phyloP scores from a whole-genome alignment of 2,797 vertebrate genomes.

The Philypnodon macrostomus region DNA sequence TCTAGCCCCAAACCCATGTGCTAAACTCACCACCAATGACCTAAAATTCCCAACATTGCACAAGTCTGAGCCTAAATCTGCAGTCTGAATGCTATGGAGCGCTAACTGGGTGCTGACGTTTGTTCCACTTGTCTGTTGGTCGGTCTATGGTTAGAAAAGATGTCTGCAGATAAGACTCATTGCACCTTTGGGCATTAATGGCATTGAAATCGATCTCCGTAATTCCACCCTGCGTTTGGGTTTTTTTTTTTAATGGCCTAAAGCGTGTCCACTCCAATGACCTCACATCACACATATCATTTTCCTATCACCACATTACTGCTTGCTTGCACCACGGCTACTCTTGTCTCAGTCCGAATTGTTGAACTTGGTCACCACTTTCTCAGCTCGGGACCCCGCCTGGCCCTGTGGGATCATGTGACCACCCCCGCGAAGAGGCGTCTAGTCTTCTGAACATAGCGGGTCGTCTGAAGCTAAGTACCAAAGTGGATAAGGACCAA shows the following conservation, averaged over 20 bases:
- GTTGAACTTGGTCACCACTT: constrained; percentile 41
- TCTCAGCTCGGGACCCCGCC: constrained; percentile 25
- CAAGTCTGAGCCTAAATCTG: too few species aligned
- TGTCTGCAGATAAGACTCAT: constrained; percentile 11
- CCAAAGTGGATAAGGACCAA: constrained; percentile 23
- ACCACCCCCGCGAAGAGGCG: background rate
- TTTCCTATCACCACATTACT: constrained; percentile 59
- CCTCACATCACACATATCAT: constrained; percentile 66
- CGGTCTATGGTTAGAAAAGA: background rate
- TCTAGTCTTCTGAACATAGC: constrained; percentile 11
- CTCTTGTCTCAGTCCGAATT: constrained; percentile 28
- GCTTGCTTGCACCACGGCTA: constrained; percentile 22
- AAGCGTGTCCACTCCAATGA: constrained; percentile 28
- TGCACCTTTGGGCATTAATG: background rate
- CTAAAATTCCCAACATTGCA: too few species aligned
- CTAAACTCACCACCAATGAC: too few species aligned
- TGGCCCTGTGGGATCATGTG: constrained; percentile 46
- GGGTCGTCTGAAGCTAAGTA: constrained; percentile 22
- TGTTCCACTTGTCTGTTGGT: too few species aligned
- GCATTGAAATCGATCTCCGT: constrained; percentile 32
- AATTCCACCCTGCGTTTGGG: constrained; percentile 49
- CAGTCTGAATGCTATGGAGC: too few species aligned
- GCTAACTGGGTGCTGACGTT: background rate
- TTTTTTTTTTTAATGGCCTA: constrained; percentile 25
- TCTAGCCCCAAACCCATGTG: too few species aligned